phyloP scores from a whole-genome alignment of 2,797 vertebrate genomes.

The Bradypodion ventrale region DNA sequence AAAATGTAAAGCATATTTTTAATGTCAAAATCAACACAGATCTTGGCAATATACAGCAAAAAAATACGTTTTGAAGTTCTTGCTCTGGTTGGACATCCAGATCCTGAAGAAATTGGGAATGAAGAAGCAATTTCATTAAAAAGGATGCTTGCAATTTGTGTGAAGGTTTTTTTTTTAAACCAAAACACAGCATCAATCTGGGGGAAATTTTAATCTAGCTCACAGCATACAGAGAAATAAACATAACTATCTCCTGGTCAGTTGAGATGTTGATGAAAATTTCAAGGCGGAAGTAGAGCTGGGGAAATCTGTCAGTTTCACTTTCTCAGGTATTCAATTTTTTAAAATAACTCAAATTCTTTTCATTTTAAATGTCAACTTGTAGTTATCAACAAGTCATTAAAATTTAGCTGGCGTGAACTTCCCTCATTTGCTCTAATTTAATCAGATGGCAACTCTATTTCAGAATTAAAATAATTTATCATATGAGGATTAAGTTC shows the following conservation, averaged over 20 bases:
- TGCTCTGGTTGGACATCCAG: neutral
- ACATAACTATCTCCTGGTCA: neutral
- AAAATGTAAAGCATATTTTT: slow-evolving; percentile 2
- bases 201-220: neutral
- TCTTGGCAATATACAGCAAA: neutral
- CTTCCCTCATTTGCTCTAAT: neutral
- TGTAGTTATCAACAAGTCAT: neutral
- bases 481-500: neutral
- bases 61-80: neutral
- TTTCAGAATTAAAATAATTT: neutral
- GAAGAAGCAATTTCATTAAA: no score
- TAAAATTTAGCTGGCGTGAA: neutral
- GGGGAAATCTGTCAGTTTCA: neutral
- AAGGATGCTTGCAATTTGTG: neutral
- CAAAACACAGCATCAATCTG: neutral
- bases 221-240: no score
- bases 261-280: neutral
- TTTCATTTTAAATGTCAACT: neutral
- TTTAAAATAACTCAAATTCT: neutral
- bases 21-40: neutral
- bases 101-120: neutral
- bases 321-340: neutral
- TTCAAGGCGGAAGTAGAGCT: neutral
- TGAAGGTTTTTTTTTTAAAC: neutral
- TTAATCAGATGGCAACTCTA: neutral